These are phyloP conservation scores for Clusia tigrina DNA, from an alignment of 2,888 invertebrate species.

Conservation along the genomic window DNA sequence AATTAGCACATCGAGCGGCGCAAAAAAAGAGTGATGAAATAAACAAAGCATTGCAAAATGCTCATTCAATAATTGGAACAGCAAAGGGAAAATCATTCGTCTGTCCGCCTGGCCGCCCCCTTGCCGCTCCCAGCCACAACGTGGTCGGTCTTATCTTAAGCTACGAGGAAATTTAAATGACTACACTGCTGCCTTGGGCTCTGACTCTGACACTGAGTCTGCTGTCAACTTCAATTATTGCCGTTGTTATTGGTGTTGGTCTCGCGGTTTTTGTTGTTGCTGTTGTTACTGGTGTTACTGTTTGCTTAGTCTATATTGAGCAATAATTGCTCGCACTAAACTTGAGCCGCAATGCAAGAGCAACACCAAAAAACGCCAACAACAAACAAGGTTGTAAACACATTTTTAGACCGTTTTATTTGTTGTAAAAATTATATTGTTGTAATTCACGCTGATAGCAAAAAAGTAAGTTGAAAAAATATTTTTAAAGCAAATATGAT, in stretches of 20 bases:
- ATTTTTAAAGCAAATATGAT: background rate
- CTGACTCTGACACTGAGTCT: too few relatives aligned
- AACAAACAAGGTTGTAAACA: background rate
- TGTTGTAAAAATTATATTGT: background rate
- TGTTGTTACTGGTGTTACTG: background rate
- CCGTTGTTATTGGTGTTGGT: too few relatives aligned
- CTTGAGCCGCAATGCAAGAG: background rate
- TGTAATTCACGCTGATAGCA: constrained; percentile 1
- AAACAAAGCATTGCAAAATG: too few relatives aligned
- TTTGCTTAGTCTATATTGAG: background rate
- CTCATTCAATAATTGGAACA: background rate
- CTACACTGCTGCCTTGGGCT: too few relatives aligned
- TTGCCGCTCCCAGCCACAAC: too few relatives aligned
- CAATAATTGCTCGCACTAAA: background rate
- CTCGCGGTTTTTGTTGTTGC: background rate
- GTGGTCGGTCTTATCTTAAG: background rate
- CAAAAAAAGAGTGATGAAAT: too few relatives aligned
- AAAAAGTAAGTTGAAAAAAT: background rate
- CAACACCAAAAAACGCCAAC: too few relatives aligned
- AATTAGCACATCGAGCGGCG: too few relatives aligned
- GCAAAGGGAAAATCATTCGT: too few relatives aligned
- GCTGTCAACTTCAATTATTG: too few relatives aligned
- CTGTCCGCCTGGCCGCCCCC: too few relatives aligned
- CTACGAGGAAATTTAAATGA: background rate
- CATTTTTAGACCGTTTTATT: background rate